Base-by-base conservation (phyloP, 2,113 vertebrate species). In the Eupsittula cactorum region DNA sequence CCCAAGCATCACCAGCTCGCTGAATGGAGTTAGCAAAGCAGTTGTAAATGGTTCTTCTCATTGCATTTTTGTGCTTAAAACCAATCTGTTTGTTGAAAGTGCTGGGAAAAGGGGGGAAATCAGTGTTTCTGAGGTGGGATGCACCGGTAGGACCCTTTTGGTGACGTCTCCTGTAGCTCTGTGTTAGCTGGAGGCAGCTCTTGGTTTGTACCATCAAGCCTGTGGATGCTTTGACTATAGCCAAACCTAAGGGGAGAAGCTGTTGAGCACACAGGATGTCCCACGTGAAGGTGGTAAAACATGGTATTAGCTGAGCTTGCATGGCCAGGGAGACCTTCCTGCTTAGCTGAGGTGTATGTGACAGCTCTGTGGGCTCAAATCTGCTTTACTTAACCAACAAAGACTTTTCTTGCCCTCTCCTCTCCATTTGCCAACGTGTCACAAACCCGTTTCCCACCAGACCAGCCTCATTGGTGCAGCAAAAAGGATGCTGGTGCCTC, bases 131-230 rank as follows among this genome's bases (percentile, higher is more conserved):
- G 28, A 15, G 74, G 11, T 3, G 13, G 50, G 73, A 53, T n/a
- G 50, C 18, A 2, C 53, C 29, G 82, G 31, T 27, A 9, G 75
- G 67, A 63, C 55, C 82, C 46, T 53, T 55, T 39, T 39, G 0
- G 49, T 7, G 59, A 7, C 37, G 53, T 16, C 21, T 73, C 3
- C 28, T 35, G 24, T 4, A 44, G 68, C 57, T 68, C 35, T 33
- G 17, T 18, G 11, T 3, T 13, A 55, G 50, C 65, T 63, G 65
- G 27, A 41, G 60, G 13, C 20, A 15, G 37, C 27, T 41, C 49
- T 75, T 1, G 4, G 65, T 63, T 16, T 6, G 7, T 16, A 0
- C 35, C 4, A 1, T 1, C 16, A 4, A 1, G 14, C 23, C 47
- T 6, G 2, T 17, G 35, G 12, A 24, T 69, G 65, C 42, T 47